Percentiles rank a stretch among this genome's conserved stretches.
phyloP scores from a whole-genome alignment of 2,797 vertebrate genomes.

The Myripristis murdjan region DNA sequence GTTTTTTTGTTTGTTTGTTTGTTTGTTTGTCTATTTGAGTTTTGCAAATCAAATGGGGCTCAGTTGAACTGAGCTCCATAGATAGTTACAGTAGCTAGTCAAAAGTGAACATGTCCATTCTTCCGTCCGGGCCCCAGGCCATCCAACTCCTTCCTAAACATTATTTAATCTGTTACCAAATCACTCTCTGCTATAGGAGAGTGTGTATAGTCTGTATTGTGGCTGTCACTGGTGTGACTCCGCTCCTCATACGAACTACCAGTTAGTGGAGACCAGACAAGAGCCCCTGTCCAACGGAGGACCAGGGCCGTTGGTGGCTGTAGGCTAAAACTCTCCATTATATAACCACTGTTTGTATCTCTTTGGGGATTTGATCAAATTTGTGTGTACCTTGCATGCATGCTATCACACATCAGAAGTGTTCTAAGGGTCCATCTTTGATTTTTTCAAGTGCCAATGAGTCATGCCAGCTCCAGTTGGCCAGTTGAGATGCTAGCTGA shows the following conservation, averaged over 20 bases:
- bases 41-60: slow-evolving; percentile 66
- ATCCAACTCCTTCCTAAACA: slow-evolving; percentile 38
- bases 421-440: slow-evolving; percentile 62
- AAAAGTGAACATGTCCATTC: slow-evolving; percentile 53
- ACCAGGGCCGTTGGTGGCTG: slow-evolving; percentile 30
- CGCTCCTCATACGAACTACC: slow-evolving; percentile 19
- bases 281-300: background rate
- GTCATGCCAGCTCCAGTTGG: slow-evolving; percentile 53
- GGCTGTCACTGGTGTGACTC: slow-evolving; percentile 35
- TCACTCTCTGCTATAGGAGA: slow-evolving; percentile 26
- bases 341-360: slow-evolving; percentile 50
- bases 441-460: slow-evolving; percentile 82
- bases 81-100: slow-evolving; percentile 58
- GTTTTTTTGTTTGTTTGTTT: slow-evolving; percentile 46
- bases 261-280: slow-evolving; percentile 12
- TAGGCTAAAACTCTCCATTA: slow-evolving; percentile 28
- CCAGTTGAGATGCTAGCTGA: slow-evolving; percentile 46
- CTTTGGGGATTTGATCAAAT: slow-evolving; percentile 45
- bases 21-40: slow-evolving; percentile 65
- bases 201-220: slow-evolving; percentile 25
- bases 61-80: slow-evolving; percentile 73
- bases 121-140: slow-evolving; percentile 26
- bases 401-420: slow-evolving; percentile 68
- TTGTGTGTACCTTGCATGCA: slow-evolving; percentile 78
- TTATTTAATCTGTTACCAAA: slow-evolving; percentile 25